Evolutionary conservation across 53 echinoderm and acorn worm genomes (phyloP).

Genomic region (Henricia sp.): DNA sequence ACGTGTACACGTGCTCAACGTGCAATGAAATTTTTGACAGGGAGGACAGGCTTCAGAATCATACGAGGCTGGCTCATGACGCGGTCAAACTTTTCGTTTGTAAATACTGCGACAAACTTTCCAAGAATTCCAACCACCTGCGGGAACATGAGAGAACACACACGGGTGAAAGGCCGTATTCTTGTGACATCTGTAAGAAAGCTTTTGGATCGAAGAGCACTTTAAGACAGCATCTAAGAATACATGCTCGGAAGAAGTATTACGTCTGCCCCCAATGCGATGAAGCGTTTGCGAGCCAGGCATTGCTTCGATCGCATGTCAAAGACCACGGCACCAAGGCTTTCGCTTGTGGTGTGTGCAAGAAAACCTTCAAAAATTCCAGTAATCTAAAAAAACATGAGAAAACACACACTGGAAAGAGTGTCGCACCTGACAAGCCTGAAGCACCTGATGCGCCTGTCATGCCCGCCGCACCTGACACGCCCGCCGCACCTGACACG

Average conservation of each 20-base stretch:
- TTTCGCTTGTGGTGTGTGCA: neutral
- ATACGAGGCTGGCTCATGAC: too few species aligned
- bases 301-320: too few species aligned
- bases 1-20: neutral
- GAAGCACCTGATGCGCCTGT: too few species aligned
- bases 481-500: too few species aligned
- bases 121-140: neutral
- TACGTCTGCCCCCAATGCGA: neutral
- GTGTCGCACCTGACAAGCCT: too few species aligned
- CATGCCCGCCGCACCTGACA: too few species aligned
- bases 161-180: constrained; percentile 8
- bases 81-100: neutral
- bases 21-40: neutral
- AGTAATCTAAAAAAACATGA: neutral
- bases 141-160: constrained; percentile 8
- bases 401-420: neutral
- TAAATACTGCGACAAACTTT: constrained; percentile 5
- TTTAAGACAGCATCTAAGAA: neutral
- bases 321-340: neutral
- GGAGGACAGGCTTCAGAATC: neutral
- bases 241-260: neutral
- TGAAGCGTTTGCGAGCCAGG: neutral
- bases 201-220: neutral
- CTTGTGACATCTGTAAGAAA: constrained; percentile 20
- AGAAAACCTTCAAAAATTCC: neutral